phyloP scores from a whole-genome alignment of 1,140 invertebrate species.

The Bombus polaris region DNA sequence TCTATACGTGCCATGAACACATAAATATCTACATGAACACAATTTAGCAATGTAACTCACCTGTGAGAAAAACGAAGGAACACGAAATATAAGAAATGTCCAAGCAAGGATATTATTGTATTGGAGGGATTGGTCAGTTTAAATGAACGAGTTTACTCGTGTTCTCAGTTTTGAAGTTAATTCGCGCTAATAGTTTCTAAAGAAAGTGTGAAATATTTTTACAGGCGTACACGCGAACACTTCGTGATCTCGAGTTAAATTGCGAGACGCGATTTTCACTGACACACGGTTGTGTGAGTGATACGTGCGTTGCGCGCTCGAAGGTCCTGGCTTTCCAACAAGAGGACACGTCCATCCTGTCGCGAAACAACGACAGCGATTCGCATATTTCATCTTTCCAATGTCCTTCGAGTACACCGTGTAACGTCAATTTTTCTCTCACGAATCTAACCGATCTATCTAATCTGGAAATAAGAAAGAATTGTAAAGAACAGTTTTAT shows the following conservation, averaged over 20 bases:
- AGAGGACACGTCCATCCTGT: constrained; percentile 52
- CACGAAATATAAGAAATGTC: no score
- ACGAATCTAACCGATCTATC: background rate
- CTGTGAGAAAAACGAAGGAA: no score
- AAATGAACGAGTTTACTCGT: no score
- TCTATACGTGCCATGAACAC: no score
- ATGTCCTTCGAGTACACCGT: constrained; percentile 9
- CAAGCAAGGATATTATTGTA: no score
- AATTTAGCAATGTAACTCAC: rapidly evolving
- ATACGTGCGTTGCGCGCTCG: background rate
- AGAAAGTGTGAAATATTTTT: background rate
- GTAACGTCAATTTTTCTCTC: background rate
- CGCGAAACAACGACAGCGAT: constrained; percentile 26
- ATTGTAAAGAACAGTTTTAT: background rate
- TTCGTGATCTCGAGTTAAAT: constrained; percentile 35
- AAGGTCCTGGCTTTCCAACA: constrained; percentile 49
- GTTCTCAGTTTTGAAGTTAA: background rate
- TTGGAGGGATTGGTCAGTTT: no score
- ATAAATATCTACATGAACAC: no score
- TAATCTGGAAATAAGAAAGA: background rate
- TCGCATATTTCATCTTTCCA: constrained; percentile 43
- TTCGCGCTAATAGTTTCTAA: background rate
- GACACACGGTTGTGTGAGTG: background rate
- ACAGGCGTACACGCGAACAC: background rate
- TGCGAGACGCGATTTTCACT: constrained; percentile 50